These are phyloP conservation scores for Zygaena filipendulae DNA, from an alignment of 2,888 invertebrate species.

Conservation along the genomic window DNA sequence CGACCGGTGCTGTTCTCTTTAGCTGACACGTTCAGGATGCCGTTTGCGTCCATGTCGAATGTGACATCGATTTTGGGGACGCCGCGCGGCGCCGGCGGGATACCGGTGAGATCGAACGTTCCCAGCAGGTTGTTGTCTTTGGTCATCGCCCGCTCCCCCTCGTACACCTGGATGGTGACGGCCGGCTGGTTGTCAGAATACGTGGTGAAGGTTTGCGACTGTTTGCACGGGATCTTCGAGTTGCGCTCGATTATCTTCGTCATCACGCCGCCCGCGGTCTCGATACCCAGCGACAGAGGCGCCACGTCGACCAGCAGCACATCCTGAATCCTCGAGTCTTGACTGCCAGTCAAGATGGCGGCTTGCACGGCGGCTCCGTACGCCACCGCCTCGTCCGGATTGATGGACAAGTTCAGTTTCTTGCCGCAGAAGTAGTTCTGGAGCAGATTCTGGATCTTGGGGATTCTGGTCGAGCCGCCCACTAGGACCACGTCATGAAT, in stretches of 20 bases:
- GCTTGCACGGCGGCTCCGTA: slow-evolving; percentile 77
- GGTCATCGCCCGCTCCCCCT: slow-evolving; percentile 78
- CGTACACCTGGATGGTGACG: slow-evolving; percentile 73
- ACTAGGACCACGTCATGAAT: slow-evolving; percentile 81
- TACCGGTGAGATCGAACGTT: slow-evolving; percentile 74
- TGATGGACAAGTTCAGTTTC: slow-evolving; percentile 73
- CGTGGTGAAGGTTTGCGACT: slow-evolving; percentile 75
- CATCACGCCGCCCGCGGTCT: slow-evolving; percentile 80
- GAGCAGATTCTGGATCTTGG: slow-evolving; percentile 75
- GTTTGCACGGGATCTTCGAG: slow-evolving; percentile 71
- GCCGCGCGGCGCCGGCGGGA: slow-evolving; percentile 77
- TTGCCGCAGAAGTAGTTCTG: slow-evolving; percentile 77
- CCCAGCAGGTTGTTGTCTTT: slow-evolving; percentile 75
- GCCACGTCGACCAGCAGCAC: slow-evolving; percentile 59
- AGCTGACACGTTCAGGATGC: slow-evolving; percentile 83
- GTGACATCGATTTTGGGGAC: slow-evolving; percentile 77
- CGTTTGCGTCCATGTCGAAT: slow-evolving; percentile 82
- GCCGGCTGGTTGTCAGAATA: slow-evolving; percentile 79
- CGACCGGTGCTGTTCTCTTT: slow-evolving; percentile 68
- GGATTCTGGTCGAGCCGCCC: slow-evolving; percentile 79
- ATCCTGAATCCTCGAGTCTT: slow-evolving; percentile 75
- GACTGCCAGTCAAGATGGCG: slow-evolving; percentile 73
- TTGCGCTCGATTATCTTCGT: slow-evolving; percentile 75
- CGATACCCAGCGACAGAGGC: slow-evolving; percentile 73
- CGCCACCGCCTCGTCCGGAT: slow-evolving; percentile 80